Base-by-base conservation (phyloP, 1,140 invertebrate species). In the Kradibia gibbosae region DNA sequence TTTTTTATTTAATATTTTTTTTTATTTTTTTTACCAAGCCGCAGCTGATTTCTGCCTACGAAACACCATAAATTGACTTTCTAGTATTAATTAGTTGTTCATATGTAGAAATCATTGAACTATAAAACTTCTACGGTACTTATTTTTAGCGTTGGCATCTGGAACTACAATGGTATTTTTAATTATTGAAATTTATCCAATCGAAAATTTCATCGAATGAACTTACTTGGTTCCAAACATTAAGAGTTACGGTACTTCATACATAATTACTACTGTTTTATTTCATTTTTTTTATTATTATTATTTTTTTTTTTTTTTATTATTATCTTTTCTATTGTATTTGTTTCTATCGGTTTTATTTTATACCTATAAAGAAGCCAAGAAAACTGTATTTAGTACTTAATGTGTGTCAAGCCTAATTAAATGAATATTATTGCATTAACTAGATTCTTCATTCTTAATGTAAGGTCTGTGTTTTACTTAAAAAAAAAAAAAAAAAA, bases 261-360 rank as follows among this genome's bases (percentile, higher is more conserved):
- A 74, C 28, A 80, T 48, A 45, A 73, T 39, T 78, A 36, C 15
- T 70, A 39, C 67, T 78, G 28, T 78, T 80, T 74, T 53, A 20
- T 53, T 53, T 53, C 22, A 22, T 53, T 53, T 53, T 53, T 8
- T 11, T 53, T 53, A 20, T 53, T 53, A 53, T 53, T 17, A 53
- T 3, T 53, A 53, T 20, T 10, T 48, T 53, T 53, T 53, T 4
- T 53, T 53, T 53, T 53, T 8, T 11, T 53, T 53, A 20, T 53
- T 53, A 53, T 53, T 17, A 53, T 3, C 22, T 20, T 20, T 10
- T 48, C n/a, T n/a, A n/a, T n/a, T n/a, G n/a, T n/a, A n/a, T n/a
- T n/a, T n/a, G n/a, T n/a, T n/a, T n/a, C n/a, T n/a, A n/a, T n/a
- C n/a, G n/a, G n/a, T n/a, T n/a, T n/a, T n/a, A n/a, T 55, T 7